These are phyloP conservation scores for Brachycybe producta DNA, from an alignment of 2,888 invertebrate species.

Conservation along the genomic window DNA sequence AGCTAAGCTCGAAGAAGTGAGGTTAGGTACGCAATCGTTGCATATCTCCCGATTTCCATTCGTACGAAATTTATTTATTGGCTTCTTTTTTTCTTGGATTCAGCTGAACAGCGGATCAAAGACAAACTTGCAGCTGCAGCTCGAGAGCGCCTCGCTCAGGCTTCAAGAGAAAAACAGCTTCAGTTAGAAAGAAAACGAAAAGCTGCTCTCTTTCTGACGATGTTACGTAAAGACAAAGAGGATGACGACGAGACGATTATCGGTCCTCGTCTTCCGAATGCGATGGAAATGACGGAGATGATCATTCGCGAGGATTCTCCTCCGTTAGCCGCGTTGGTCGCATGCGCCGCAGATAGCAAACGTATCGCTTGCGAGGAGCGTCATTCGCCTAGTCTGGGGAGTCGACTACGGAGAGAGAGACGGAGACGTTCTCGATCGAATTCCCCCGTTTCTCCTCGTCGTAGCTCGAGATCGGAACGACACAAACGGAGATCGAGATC, in stretches of 20 bases:
- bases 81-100: conserved; percentile 15
- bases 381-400: too few species aligned
- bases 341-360: too few species aligned
- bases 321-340: too few species aligned
- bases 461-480: too few species aligned
- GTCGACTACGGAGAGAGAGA: too few species aligned
- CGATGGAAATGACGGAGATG: conserved; percentile 7
- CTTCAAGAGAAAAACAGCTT: conserved; percentile 32
- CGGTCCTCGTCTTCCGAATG: conserved; percentile 16
- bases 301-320: background rate
- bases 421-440: too few species aligned
- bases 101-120: conserved; percentile 33
- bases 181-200: conserved; percentile 56
- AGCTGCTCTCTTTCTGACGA: conserved; percentile 64
- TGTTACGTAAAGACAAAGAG: conserved; percentile 33
- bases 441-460: too few species aligned
- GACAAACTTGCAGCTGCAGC: conserved; percentile 32
- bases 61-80: too few species aligned
- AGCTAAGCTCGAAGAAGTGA: background rate
- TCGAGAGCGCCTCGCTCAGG: conserved; percentile 32
- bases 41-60: too few species aligned
- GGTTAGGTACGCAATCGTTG: too few species aligned
- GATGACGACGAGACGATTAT: conserved; percentile 8
- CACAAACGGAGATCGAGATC: too few species aligned
- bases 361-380: too few species aligned